phyloP scores from a whole-genome alignment of 1,140 invertebrate genomes.

The Rhopalosiphum maidis region DNA sequence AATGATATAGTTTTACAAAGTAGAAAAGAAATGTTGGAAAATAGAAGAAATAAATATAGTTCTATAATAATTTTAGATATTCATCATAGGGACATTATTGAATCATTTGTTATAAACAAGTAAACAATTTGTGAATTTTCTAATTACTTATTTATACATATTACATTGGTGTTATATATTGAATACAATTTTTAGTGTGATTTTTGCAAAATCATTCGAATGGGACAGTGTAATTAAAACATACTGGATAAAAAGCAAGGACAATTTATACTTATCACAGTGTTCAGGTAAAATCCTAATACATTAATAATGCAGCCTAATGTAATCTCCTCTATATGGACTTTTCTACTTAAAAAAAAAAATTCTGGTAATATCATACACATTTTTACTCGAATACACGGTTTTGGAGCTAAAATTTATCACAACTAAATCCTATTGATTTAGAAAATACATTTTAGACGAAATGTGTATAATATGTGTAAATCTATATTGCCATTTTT shows the following conservation, averaged over 20 bases:
- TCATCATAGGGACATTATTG: constrained; percentile 87
- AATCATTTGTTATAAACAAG: constrained; percentile 84
- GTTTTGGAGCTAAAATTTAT: no score
- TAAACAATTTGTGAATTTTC: neutral
- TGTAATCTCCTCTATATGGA: no score
- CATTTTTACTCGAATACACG: no score
- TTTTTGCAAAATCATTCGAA: constrained; percentile 82
- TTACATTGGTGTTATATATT: neutral
- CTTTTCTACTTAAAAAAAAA: no score
- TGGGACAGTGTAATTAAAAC: constrained; percentile 92
- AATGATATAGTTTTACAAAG: constrained; percentile 75
- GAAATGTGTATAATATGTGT: no score
- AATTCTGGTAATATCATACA: no score
- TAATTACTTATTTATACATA: neutral
- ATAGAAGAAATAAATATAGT: constrained; percentile 86
- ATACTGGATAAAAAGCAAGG: constrained; percentile 84
- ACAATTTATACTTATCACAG: constrained; percentile 82
- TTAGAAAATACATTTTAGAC: no score
- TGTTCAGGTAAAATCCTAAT: constrained; percentile 69
- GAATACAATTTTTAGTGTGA: constrained; percentile 65
- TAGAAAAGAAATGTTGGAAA: constrained; percentile 71
- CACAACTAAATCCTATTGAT: no score
- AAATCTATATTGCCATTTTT: no score
- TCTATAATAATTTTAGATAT: constrained; percentile 88
- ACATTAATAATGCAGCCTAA: neutral